Evolutionary conservation across 2,113 vertebrate genomes (phyloP), one percentile per base, ranked within the genome.

Genomic region (Piaya cayana): DNA sequence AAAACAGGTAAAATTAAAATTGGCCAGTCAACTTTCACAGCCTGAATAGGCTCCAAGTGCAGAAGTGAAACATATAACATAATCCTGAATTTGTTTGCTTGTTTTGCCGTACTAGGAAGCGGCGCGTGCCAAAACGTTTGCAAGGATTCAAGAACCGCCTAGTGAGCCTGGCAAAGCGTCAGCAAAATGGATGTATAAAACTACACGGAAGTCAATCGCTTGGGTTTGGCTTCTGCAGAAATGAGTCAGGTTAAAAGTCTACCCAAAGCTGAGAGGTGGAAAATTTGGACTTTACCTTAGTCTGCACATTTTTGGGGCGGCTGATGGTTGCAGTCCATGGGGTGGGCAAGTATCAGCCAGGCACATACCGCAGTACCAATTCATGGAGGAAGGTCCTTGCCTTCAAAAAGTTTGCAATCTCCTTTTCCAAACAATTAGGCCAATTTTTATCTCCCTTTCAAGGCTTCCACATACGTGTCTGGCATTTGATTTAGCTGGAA

Each of bases 31-130:
- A 67, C 88, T 92, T 93, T 86, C 88, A 80, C 90, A 84, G 68
- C 22, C 56, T 83, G 76, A 96, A 36, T 69, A 81, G 79, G 72
- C 34, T 64, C 80, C 82, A 81, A 50, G 27, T 53, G 25, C 65
- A 81, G 52, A 88, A 97, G 82, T 88, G 76, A 81, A 94, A 93
- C 43, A 56, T 64, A 32, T 43, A 95, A 88, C 87, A 78, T 76
- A 93, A 34, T 88, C 88, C 50, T 63, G 60, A 94, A 64, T 84
- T 86, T 96, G 86, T 90, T 93, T 92, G 91, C 90, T 92, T 95
- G 86, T 91, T 97, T 94, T 91, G 76, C 77, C 86, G 69, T 52
- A 94, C 74, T 42, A 90, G 36, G 79, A 97, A 83, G 34, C 60
- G 15, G 60, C 14, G 74, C 2, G 2, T 1, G 80, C 96, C 95